phyloP scores from a whole-genome alignment of 2,113 vertebrate genomes.

The Bagarius yarrelli region DNA sequence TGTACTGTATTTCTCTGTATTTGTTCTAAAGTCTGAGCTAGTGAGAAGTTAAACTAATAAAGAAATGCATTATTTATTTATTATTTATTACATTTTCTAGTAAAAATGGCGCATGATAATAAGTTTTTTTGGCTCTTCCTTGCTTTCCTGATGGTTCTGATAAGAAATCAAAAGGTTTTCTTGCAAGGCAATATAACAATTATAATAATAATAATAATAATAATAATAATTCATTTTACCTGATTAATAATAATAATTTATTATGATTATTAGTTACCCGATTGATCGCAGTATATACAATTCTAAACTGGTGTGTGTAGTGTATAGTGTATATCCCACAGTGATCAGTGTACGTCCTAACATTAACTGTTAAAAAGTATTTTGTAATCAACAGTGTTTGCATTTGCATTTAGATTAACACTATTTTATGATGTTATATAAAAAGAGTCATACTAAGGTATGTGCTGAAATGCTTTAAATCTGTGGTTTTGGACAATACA shows the following conservation, averaged over 20 bases:
- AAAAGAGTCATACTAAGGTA: not conserved
- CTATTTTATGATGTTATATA: no score
- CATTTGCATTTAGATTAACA: not conserved
- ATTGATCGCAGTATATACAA: not conserved
- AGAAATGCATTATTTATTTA: no score
- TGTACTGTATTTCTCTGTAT: not conserved
- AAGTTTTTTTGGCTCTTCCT: not conserved
- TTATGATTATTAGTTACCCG: no score
- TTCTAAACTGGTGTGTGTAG: not conserved
- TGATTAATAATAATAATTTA: no score
- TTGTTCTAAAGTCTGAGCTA: not conserved
- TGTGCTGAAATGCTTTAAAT: slow-evolving; percentile 6
- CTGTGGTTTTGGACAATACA: slow-evolving; percentile 19
- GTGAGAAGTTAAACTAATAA: not conserved
- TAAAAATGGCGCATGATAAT: no score
- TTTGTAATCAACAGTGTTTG: not conserved
- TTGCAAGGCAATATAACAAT: not conserved
- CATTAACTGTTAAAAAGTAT: not conserved
- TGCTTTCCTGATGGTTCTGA: not conserved
- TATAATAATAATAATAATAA: no score
- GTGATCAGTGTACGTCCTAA: not conserved
- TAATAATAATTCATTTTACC: no score
- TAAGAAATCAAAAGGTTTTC: not conserved
- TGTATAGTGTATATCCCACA: not conserved
- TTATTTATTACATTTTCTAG: no score